These are phyloP conservation scores for Drosophila fungiperda DNA, from an alignment of 2,888 invertebrate species.

Conservation along the genomic window DNA sequence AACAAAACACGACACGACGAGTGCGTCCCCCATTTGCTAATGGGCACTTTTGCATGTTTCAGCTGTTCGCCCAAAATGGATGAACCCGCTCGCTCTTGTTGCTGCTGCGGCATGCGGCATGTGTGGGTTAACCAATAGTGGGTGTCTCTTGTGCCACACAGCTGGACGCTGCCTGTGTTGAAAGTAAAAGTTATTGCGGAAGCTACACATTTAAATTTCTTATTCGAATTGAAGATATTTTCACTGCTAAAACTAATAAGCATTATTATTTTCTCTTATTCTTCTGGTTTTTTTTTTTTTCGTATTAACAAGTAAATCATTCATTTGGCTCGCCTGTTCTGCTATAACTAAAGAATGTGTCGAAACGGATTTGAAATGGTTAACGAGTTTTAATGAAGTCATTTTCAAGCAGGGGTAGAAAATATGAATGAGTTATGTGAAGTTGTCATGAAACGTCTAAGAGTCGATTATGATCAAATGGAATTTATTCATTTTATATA, in stretches of 20 bases:
- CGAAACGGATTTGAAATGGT: slow-evolving; percentile 28
- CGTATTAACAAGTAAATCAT: background rate
- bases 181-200: slow-evolving; percentile 74
- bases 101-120: slow-evolving; percentile 36
- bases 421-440: slow-evolving; percentile 10
- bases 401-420: slow-evolving; percentile 11
- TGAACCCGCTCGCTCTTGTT: slow-evolving; percentile 59
- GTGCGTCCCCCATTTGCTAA: slow-evolving; percentile 68
- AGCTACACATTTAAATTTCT: slow-evolving; percentile 31
- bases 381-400: slow-evolving; percentile 35
- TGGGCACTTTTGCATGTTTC: slow-evolving; percentile 73
- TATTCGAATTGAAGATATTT: slow-evolving; percentile 15
- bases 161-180: slow-evolving; percentile 49
- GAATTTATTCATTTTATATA: background rate
- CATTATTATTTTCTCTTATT: background rate
- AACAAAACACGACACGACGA: slow-evolving; percentile 60
- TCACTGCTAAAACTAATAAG: background rate
- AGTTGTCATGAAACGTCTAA: background rate
- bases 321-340: background rate
- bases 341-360: slow-evolving; percentile 7
- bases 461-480: background rate
- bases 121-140: slow-evolving; percentile 47
- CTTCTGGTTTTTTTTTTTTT: slow-evolving; percentile 8
- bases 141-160: slow-evolving; percentile 53
- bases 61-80: slow-evolving; percentile 66